A percentile compares a stretch with the other conserved stretches of the same genome.
These are phyloP conservation scores for Erebia aethiops DNA, from an alignment of 2,888 invertebrate species.

Conservation along the genomic window DNA sequence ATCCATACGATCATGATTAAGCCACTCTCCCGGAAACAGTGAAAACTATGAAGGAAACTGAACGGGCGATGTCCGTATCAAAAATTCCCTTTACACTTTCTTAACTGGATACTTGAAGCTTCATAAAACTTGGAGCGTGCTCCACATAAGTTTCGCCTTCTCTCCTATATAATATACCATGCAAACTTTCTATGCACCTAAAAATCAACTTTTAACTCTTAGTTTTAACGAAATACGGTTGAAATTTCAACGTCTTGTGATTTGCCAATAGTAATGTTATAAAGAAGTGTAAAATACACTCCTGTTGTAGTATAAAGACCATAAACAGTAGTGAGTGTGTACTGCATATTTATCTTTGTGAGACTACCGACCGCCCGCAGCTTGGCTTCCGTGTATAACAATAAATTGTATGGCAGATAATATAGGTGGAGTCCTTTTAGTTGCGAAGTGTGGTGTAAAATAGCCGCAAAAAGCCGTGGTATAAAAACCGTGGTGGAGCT, in stretches of 20 bases:
- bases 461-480: not conserved
- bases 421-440: conserved; percentile 16
- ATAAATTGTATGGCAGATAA: conserved; percentile 31
- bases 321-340: conserved; percentile 65
- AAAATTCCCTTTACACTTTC: conserved; percentile 70
- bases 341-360: conserved; percentile 36
- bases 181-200: conserved; percentile 18
- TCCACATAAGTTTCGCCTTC: conserved; percentile 77
- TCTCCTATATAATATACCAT: conserved; percentile 62
- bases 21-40: conserved; percentile 10
- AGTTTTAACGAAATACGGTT: conserved; percentile 30
- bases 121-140: conserved; percentile 78
- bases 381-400: conserved; percentile 36
- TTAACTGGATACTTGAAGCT: conserved; percentile 74
- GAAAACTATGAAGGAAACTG: conserved; percentile 27
- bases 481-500: no score
- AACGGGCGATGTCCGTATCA: conserved; percentile 45
- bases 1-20: conserved; percentile 11
- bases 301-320: conserved; percentile 56
- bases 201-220: conserved; percentile 12
- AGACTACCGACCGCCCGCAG: conserved; percentile 39
- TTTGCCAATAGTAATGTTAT: conserved; percentile 15
- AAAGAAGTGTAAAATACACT: conserved; percentile 34
- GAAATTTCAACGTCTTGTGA: conserved; percentile 28
- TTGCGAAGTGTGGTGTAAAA: conserved; percentile 15